Evolutionary conservation across 2,797 vertebrate species (phyloP), one percentile per base, ranked within the genome.

Genomic region (Erpetoichthys calabaricus): DNA sequence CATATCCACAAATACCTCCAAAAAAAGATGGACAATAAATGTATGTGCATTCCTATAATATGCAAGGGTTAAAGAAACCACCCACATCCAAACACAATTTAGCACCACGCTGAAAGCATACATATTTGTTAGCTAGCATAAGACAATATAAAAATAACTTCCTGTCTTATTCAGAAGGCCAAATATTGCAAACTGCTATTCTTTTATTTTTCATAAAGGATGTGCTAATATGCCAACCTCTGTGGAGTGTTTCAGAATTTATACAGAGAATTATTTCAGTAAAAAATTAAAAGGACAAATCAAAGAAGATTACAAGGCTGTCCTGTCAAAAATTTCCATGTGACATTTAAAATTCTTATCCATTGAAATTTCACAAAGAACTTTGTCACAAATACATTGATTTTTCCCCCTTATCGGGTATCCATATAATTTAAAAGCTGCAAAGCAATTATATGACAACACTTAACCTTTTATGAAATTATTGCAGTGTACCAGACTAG

Each of bases 321-420:
- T 47, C 41, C 10, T 43, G 52, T 49, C 4, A 5, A 46, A 10
- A 45, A 1, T 3, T 49, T 52, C 9, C 45, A 52, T 5, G 8
- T 57, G 51, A 43, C 56, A 41, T 45, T 55, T 51, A 7, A 7
- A 56, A 62, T 51, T 58, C 57, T 5, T 5, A n/a, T 47, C 5
- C 7, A 43, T 42, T 52, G 10, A 56, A 63, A 44, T 42, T 52
- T 54, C 53, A 44, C 47, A 59, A 63, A 63, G 55, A 8, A 57
- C 54, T 51, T 57, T 49, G 55, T 53, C 45, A 53, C 42, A 46
- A 46, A 63, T 50, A 57, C 58, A 63, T 45, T 56, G 43, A 53
- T 10, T 57, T 57, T 51, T 56, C 54, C 57, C 54, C 52, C 51
- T 61, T 57, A 61, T 61, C 62, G 54, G 62, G 50, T 45, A 60